Evolutionary conservation across 2,888 invertebrate genomes (phyloP), one percentile per base, ranked within the genome.

Genomic region (Aphidoletes aphidimyza): DNA sequence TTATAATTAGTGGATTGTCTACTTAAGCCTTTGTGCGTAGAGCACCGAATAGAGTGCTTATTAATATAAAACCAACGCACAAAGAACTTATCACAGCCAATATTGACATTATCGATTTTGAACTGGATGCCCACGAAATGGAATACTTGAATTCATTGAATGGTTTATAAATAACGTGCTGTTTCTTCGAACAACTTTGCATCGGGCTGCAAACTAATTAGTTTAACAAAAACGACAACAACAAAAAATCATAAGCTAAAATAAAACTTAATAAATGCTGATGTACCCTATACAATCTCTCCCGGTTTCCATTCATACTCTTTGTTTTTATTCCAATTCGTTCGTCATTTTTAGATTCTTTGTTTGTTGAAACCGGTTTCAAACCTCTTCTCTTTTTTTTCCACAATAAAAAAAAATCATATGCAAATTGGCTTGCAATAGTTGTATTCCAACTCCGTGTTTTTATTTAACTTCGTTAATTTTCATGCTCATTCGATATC

Each of bases 101-200:
- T 87, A 91, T 93, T 34, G 87, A 92, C 78, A 89, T 93, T 0
- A 93, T 93, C 86, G 92, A 93, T 88, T 93, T 93, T 87, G 88
- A 90, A 85, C 88, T 93, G 19, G 88, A 89, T 0, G 87, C 89
- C 0, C 91, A 92, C 54, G 93, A 93, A 85, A 88, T 91, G 5
- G 86, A 86, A 0, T 89, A 91, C 17, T 92, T 95, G 69, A 92
- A 93, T 87, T 89, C 90, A 1, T 93, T 95, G 87, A 92, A 95
- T 87, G 92, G 93, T 6, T 22, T n/a, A 30, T 69, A 69, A 69
- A 69, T 30, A 34, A 30, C 17, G 69, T 30, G 34, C 34, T 69
- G 11, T 69, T 30, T n/a, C n/a, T n/a, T n/a, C n/a, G n/a, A n/a
- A n/a, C n/a, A n/a, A n/a, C n/a, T n/a, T n/a, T n/a, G n/a, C n/a